These are phyloP conservation scores for Drosophila kurseongensis DNA, from an alignment of 1,140 invertebrate species.

Conservation along the genomic window DNA sequence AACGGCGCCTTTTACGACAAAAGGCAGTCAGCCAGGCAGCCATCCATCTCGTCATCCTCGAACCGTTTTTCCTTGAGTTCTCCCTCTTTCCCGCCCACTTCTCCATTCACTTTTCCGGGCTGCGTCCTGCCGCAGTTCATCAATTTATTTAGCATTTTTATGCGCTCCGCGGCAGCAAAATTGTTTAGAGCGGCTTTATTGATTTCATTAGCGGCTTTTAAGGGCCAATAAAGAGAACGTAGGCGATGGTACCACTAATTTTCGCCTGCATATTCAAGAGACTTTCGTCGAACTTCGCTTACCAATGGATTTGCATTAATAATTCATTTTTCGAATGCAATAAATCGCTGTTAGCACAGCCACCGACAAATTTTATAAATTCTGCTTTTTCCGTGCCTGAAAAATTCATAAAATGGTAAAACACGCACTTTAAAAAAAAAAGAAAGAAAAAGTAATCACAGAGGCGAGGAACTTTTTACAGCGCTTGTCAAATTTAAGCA, in stretches of 20 bases:
- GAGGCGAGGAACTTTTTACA: constrained; percentile 42
- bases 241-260: not conserved
- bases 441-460: constrained; percentile 5
- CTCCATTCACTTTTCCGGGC: constrained; percentile 36
- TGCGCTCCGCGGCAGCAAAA: constrained; percentile 43
- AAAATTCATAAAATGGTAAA: constrained; percentile 31
- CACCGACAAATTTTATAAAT: constrained; percentile 18
- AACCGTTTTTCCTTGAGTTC: constrained; percentile 15
- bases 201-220: constrained; percentile 76
- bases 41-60: constrained; percentile 34
- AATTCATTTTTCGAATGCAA: constrained; percentile 32
- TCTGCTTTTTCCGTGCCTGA: constrained; percentile 6
- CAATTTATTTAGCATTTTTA: constrained; percentile 80
- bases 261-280: constrained; percentile 32
- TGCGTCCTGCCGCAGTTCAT: constrained; percentile 62
- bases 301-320: constrained; percentile 38
- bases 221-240: constrained; percentile 57
- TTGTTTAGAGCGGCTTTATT: constrained; percentile 66
- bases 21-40: constrained; percentile 33
- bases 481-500: constrained; percentile 28
- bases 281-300: not conserved
- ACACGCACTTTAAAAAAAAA: constrained; percentile 1
- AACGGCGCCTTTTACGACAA: constrained; percentile 55
- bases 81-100: not conserved
- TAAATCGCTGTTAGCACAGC: constrained; percentile 31